Conservation (phyloP, 2,113 vertebrate genomes). For the Dinomys branickii region DNA sequence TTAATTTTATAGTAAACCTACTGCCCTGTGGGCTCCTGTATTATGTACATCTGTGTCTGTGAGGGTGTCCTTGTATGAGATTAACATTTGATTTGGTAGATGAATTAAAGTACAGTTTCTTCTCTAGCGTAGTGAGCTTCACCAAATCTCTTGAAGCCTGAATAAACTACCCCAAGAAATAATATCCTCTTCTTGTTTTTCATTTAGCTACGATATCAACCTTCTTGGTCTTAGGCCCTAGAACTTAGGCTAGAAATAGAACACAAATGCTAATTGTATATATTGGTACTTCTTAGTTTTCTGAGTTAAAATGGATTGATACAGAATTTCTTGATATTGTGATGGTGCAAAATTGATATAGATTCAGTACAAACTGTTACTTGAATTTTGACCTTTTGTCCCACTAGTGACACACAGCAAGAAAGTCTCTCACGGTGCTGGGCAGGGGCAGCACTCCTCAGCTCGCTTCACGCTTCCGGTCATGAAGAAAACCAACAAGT, state of each 20-base stretch:
- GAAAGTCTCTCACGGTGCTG: neutral
- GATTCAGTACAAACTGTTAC: neutral
- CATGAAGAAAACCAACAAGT: neutral
- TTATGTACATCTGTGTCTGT: fast-evolving
- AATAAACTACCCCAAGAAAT: neutral
- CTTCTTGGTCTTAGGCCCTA: neutral
- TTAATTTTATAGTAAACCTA: neutral
- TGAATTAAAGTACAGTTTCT: fast-evolving
- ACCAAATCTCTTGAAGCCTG: fast-evolving
- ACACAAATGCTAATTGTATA: neutral
- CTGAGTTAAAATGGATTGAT: neutral
- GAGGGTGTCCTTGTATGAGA: neutral
- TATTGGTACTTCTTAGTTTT: neutral
- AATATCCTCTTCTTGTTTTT: neutral
- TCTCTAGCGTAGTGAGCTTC: neutral
- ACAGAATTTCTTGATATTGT: neutral
- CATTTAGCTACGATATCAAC: neutral
- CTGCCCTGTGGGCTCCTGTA: neutral
- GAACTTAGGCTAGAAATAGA: neutral
- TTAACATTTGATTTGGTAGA: neutral
- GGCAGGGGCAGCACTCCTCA: neutral
- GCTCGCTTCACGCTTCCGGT: no score
- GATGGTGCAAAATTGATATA: neutral
- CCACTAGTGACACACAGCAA: no score
- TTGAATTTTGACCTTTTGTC: neutral